Evolutionary conservation across 1,140 invertebrate species (phyloP).

Genomic region (Agraylea sexmaculata): DNA sequence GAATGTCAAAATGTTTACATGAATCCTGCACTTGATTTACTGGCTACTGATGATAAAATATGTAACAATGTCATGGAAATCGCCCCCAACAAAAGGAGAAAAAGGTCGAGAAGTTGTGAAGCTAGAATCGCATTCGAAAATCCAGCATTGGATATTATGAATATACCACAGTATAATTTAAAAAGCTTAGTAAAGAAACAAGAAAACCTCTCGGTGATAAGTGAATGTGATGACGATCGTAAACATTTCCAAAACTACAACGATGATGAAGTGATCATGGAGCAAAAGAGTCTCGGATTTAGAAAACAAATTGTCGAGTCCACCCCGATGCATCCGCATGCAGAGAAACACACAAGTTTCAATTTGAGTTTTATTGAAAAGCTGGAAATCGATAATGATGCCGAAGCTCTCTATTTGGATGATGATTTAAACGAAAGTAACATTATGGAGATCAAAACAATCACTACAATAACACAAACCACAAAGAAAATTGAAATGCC

Average conservation of each 20-base stretch:
- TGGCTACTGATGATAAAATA: conserved; percentile 36
- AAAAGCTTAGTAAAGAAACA: too few relatives aligned
- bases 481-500: conserved; percentile 22
- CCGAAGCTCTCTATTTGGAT: conserved; percentile 33
- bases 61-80: conserved; percentile 40
- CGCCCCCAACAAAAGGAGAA: conserved; percentile 30
- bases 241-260: conserved; percentile 3
- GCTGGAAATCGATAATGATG: conserved; percentile 30
- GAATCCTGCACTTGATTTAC: conserved; percentile 35
- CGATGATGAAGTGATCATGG: conserved; percentile 8
- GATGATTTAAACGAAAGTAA: conserved; percentile 41
- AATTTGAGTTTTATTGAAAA: conserved; percentile 38
- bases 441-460: conserved; percentile 41
- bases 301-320: conserved; percentile 11
- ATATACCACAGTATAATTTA: too few relatives aligned
- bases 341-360: conserved; percentile 23
- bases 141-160: conserved; percentile 31
- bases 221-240: conserved; percentile 9
- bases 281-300: conserved; percentile 12
- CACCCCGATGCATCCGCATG: conserved; percentile 10
- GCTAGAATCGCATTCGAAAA: conserved; percentile 35
- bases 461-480: conserved; percentile 31
- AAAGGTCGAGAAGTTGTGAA: conserved; percentile 25
- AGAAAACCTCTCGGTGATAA: conserved; percentile 25
- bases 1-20: conserved; percentile 31